A percentile compares a stretch with the other conserved stretches of the same genome.
Conservation (phyloP, 2,797 vertebrate genomes). For the Hippocampus kuda region DNA sequence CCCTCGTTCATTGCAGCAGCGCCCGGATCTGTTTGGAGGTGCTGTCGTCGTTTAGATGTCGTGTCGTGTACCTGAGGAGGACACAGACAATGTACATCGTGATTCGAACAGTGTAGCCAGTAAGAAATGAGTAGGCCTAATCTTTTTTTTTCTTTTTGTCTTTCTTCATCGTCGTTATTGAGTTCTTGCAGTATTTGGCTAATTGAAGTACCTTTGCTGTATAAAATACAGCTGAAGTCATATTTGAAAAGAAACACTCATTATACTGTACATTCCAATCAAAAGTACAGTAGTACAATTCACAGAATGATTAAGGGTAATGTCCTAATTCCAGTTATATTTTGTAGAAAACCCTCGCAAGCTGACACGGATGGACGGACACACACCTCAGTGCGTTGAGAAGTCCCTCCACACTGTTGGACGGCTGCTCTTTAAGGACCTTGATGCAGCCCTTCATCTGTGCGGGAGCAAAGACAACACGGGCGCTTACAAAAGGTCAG, state of each 20-base stretch:
- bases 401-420: conserved; percentile 84
- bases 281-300: no score
- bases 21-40: conserved; percentile 90
- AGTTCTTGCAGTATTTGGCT: no score
- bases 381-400: conserved; percentile 82
- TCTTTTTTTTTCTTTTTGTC: no score
- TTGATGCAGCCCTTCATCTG: conserved; percentile 95
- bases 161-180: no score
- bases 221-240: no score
- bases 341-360: no score
- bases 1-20: conserved; percentile 76
- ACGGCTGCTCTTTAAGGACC: conserved; percentile 86
- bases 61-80: conserved; percentile 77
- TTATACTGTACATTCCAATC: no score
- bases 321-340: no score
- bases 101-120: neutral
- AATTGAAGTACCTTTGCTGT: no score
- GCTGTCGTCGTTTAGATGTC: conserved; percentile 87
- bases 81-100: neutral
- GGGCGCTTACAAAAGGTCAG: conserved; percentile 52
- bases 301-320: no score
- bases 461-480: conserved; percentile 24
- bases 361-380: neutral
- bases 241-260: no score
- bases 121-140: no score